Conservation (phyloP, 2,797 vertebrate genomes). For the Falco columbarius region DNA sequence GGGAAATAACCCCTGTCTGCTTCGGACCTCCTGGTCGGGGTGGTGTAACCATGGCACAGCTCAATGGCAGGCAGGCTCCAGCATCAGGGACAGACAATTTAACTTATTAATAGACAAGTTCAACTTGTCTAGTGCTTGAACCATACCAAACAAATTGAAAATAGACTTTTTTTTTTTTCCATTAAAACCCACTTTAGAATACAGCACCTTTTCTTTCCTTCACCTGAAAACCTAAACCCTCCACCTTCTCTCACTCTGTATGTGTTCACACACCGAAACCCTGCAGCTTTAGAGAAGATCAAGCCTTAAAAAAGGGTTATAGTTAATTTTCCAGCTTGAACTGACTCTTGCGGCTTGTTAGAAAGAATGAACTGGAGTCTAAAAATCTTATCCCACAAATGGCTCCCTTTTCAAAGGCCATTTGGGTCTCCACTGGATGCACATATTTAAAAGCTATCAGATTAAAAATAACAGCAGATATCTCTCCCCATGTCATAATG, state of each 20-base stretch:
- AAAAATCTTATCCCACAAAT: slow-evolving; percentile 8
- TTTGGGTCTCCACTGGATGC: slow-evolving; percentile 22
- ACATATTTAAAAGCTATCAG: slow-evolving; percentile 48
- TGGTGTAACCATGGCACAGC: neutral
- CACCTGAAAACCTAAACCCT: neutral
- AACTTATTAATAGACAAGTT: neutral
- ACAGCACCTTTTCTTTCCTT: neutral
- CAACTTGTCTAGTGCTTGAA: neutral
- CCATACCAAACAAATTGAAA: neutral
- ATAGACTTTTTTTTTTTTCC: neutral
- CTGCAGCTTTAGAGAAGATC: neutral
- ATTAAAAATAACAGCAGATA: slow-evolving; percentile 42
- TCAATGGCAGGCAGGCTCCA: neutral
- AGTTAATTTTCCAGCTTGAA: neutral
- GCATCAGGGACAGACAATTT: neutral
- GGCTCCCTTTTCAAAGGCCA: slow-evolving; percentile 20
- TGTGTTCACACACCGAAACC: neutral
- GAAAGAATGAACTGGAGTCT: neutral
- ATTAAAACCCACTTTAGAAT: neutral
- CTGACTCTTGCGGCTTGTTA: neutral
- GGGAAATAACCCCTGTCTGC: neutral
- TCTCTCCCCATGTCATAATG: slow-evolving; percentile 33
- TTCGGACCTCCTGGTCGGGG: neutral
- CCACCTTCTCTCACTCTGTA: neutral
- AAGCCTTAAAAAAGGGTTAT: neutral